Conservation (phyloP, 2,113 vertebrate species). For the Percina caprodes region DNA sequence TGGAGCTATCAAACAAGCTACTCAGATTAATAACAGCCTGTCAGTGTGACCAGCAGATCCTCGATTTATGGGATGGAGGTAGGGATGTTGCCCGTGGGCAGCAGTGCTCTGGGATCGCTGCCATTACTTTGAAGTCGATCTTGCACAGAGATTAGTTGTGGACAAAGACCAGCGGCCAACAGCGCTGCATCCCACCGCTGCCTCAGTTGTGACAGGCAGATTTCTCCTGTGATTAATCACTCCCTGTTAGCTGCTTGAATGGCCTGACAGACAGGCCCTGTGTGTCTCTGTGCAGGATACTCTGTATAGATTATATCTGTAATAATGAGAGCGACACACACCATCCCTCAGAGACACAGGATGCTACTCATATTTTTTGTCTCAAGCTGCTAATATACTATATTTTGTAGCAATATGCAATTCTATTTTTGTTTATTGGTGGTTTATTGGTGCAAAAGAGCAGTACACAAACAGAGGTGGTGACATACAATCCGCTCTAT, state of each 20-base stretch:
- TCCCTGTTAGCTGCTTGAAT: slow-evolving; percentile 39
- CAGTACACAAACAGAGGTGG: no score
- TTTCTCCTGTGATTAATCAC: slow-evolving; percentile 55
- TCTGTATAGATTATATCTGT: slow-evolving; percentile 25
- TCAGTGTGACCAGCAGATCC: slow-evolving; percentile 53
- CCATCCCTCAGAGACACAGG: neutral
- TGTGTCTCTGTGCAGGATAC: slow-evolving; percentile 31
- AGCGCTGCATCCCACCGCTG: slow-evolving; percentile 6
- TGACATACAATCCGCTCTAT: no score
- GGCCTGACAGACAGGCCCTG: slow-evolving; percentile 36
- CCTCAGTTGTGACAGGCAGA: slow-evolving; percentile 50
- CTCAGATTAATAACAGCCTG: slow-evolving; percentile 61
- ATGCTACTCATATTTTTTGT: neutral
- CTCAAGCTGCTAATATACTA: neutral
- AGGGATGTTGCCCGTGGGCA: slow-evolving; percentile 46
- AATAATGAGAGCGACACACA: slow-evolving; percentile 27
- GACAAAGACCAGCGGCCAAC: slow-evolving; percentile 53
- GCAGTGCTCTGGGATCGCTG: slow-evolving; percentile 27
- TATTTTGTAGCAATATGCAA: neutral
- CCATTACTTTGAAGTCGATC: slow-evolving; percentile 61
- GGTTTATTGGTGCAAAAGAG: no score
- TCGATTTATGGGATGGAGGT: slow-evolving; percentile 41
- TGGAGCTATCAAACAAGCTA: slow-evolving; percentile 36
- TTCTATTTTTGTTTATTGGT: no score
- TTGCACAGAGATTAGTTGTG: slow-evolving; percentile 53